These are phyloP conservation scores for Pachydiplax longipennis DNA, from an alignment of 2,888 invertebrate genomes.

Conservation along the genomic window DNA sequence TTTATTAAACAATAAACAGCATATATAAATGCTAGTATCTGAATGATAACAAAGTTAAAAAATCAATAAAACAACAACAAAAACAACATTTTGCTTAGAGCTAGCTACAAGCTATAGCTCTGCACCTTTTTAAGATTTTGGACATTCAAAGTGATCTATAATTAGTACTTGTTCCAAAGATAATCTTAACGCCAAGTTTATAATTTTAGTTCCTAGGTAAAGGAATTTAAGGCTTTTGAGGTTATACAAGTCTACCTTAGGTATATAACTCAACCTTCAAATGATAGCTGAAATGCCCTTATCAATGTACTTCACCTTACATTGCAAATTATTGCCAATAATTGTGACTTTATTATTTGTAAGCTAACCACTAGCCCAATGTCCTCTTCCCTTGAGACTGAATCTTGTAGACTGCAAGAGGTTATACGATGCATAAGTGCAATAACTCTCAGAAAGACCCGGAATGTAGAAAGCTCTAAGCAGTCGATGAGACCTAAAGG, in stretches of 20 bases:
- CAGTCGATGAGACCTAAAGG: slow-evolving; percentile 70
- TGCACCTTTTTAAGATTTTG: no score
- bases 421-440: slow-evolving; percentile 76
- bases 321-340: background rate
- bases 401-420: slow-evolving; percentile 61
- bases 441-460: slow-evolving; percentile 71
- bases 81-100: no score
- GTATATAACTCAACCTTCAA: background rate
- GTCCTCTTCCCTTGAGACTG: slow-evolving; percentile 1
- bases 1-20: no score
- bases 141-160: no score
- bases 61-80: no score
- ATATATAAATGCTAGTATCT: no score
- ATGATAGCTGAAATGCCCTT: background rate
- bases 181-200: background rate
- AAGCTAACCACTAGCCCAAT: slow-evolving; percentile 7
- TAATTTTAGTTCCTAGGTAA: background rate
- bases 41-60: no score
- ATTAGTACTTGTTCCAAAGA: background rate
- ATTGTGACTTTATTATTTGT: background rate
- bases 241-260: background rate
- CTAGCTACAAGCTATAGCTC: no score
- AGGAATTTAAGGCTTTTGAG: background rate
- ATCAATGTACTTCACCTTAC: background rate
- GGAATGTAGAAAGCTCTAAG: slow-evolving; percentile 91